A percentile compares a stretch with the other conserved stretches of the same genome.
phyloP scores from a whole-genome alignment of 2,113 vertebrate genomes.

The Vireo altiloquus region DNA sequence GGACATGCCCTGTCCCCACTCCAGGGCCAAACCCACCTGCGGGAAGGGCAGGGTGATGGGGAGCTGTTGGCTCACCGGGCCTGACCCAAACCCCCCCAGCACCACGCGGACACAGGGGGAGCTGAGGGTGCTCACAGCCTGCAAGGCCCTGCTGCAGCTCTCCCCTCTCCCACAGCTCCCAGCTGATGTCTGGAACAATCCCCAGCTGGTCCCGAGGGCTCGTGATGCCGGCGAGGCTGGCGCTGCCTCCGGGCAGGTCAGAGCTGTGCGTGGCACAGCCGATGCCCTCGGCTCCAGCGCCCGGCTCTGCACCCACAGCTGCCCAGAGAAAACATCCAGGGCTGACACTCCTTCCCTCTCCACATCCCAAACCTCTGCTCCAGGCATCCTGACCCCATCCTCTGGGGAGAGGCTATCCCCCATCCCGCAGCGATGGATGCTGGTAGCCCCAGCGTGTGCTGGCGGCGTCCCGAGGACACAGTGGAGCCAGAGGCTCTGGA shows the following conservation, averaged over 20 bases:
- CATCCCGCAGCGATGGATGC: accelerated
- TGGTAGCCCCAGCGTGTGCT: accelerated
- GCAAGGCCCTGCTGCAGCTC: not conserved
- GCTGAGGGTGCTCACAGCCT: not conserved
- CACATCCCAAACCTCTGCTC: not conserved
- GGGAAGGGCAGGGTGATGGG: accelerated
- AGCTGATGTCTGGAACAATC: not conserved
- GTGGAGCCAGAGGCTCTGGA: not conserved
- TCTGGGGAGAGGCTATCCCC: accelerated
- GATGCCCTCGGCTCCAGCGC: not conserved
- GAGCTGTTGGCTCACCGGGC: accelerated
- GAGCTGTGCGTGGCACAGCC: not conserved
- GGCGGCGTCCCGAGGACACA: not conserved
- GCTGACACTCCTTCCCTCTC: not conserved
- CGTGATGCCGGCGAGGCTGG: not conserved
- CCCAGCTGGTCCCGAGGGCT: not conserved
- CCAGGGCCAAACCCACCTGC: not conserved
- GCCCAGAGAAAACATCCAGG: not conserved
- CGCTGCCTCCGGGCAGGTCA: not conserved
- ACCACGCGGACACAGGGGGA: accelerated
- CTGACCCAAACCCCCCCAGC: not conserved
- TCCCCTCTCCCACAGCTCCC: not conserved
- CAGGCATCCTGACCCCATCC: accelerated
- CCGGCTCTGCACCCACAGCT: not conserved
- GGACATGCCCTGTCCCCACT: accelerated